Evolutionary conservation across 2,888 invertebrate genomes (phyloP).

Genomic region (Diogma glabrata): DNA sequence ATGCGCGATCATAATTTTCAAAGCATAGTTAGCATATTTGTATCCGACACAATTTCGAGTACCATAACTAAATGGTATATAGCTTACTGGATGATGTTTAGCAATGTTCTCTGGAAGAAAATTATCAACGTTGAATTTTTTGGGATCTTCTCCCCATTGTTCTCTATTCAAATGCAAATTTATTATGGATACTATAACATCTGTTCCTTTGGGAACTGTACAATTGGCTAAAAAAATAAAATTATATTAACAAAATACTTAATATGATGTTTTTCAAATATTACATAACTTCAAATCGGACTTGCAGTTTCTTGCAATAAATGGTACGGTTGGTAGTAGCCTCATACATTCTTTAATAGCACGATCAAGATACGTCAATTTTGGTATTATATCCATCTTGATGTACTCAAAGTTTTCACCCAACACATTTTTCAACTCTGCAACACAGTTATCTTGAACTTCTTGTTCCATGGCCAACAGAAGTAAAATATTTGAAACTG

Average conservation of each 20-base stretch:
- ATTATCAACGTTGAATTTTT: not conserved
- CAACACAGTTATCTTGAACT: not conserved
- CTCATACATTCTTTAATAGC: not conserved
- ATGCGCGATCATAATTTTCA: not conserved
- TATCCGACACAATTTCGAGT: not conserved
- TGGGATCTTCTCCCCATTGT: not conserved
- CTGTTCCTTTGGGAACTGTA: not conserved
- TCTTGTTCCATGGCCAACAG: not conserved
- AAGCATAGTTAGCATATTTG: not conserved
- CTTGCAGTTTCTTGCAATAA: not conserved
- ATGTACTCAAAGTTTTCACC: not conserved
- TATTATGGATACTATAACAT: not conserved
- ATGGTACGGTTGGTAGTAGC: not conserved
- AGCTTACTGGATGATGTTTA: not conserved
- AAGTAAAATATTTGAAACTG: not conserved
- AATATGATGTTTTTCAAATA: no score
- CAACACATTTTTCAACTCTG: not conserved
- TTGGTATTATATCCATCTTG: not conserved
- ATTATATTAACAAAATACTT: no score
- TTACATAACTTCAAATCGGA: not conserved
- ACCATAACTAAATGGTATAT: slow-evolving; percentile 3
- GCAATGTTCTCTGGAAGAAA: slow-evolving; percentile 3
- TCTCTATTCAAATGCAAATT: not conserved
- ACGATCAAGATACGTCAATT: not conserved
- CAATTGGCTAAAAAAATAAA: not conserved